Evolutionary conservation across 1,140 invertebrate species (phyloP).

Genomic region (Pissodes strobi): DNA sequence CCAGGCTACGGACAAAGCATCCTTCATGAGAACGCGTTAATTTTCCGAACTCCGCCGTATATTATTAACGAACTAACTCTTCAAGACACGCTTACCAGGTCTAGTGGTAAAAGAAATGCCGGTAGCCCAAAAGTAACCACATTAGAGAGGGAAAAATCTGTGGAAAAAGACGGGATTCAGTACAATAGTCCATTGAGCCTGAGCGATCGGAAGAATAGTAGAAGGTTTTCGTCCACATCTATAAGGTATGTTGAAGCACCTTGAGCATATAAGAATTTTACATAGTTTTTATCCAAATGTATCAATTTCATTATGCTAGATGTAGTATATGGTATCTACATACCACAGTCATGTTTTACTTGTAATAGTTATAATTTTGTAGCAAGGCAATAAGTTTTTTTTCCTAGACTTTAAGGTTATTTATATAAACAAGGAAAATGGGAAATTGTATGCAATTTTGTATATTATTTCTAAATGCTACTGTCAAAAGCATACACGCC

Average conservation of each 20-base stretch:
- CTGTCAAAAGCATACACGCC: too few species aligned
- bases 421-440: too few species aligned
- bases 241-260: conserved; percentile 45
- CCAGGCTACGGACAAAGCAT: conserved; percentile 93
- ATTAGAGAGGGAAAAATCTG: conserved; percentile 34
- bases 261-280: background rate
- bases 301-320: too few species aligned
- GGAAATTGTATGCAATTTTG: too few species aligned
- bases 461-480: too few species aligned
- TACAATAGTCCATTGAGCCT: conserved; percentile 40
- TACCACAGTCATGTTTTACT: too few species aligned
- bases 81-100: conserved; percentile 62
- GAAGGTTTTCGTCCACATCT: conserved; percentile 53
- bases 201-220: conserved; percentile 45
- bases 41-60: conserved; percentile 89
- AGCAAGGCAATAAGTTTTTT: too few species aligned
- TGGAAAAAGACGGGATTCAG: conserved; percentile 31
- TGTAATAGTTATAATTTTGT: too few species aligned
- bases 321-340: too few species aligned
- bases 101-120: conserved; percentile 50
- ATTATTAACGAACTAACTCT: conserved; percentile 77
- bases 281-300: too few species aligned
- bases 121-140: conserved; percentile 40
- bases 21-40: conserved; percentile 82
- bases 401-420: too few species aligned